These are phyloP conservation scores for Chelmon rostratus DNA, from an alignment of 2,797 vertebrate genomes.

Conservation along the genomic window DNA sequence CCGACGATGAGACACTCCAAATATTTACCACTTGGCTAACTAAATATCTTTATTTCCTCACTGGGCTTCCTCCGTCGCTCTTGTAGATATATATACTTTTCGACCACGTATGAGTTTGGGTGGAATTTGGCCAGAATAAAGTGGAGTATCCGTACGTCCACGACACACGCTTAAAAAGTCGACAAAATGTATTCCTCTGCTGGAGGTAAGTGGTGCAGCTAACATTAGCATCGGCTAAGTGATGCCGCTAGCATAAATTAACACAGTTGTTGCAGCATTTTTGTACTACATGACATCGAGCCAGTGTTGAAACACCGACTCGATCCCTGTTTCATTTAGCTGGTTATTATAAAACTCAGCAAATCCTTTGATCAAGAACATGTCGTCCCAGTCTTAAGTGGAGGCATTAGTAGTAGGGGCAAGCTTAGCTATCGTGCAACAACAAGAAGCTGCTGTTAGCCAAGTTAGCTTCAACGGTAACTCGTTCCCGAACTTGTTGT, in stretches of 20 bases:
- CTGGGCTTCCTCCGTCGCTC: constrained; percentile 37
- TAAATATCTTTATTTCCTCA: constrained; percentile 66
- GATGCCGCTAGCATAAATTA: constrained; percentile 60
- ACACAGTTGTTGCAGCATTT: constrained; percentile 24
- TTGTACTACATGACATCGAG: not conserved
- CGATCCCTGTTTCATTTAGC: not conserved
- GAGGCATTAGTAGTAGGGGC: constrained; percentile 48
- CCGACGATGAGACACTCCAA: constrained; percentile 84
- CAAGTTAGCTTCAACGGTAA: constrained; percentile 66
- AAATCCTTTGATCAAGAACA: constrained; percentile 8
- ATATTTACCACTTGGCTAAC: constrained; percentile 82
- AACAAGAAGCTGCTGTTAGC: constrained; percentile 78
- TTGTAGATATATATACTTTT: constrained; percentile 46
- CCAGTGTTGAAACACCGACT: not conserved
- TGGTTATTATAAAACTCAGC: not conserved
- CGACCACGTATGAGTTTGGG: constrained; percentile 80
- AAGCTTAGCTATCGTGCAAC: constrained; percentile 77
- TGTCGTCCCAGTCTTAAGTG: constrained; percentile 35
- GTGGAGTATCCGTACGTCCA: constrained; percentile 78
- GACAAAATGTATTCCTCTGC: constrained; percentile 88
- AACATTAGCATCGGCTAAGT: constrained; percentile 71
- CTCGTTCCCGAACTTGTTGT: constrained; percentile 69
- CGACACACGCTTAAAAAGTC: constrained; percentile 79
- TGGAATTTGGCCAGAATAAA: constrained; percentile 63
- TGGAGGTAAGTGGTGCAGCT: constrained; percentile 85